Base-by-base conservation (phyloP, 1,140 invertebrate genomes). In the Drosophila athabasca region DNA sequence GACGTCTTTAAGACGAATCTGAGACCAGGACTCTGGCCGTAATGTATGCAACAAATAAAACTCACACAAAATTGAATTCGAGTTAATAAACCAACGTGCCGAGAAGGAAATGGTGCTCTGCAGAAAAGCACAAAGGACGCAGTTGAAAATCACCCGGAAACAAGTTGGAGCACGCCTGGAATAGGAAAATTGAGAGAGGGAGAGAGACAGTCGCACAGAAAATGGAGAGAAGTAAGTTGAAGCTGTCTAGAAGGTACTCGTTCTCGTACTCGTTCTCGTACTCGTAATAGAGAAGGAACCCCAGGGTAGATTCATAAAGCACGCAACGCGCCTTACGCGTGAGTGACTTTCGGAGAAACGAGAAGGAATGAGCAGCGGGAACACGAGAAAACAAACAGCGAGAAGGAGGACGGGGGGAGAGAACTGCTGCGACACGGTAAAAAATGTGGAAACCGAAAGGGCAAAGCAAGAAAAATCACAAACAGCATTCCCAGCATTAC, bases 21-120 rank as follows among this genome's bases (percentile, higher is more conserved):
- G n/a, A 52, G 6, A 19, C 35, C 13, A 4, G 39, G 43, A 48
- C 57, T 58, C 68, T 68, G 62, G 46, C 53, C 51, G 19, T 85
- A 87, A 78, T 85, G 62, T 75, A 82, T 85, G 83, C 82, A 82
- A 76, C 74, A 87, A 81, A 78, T 71, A 76, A 71, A 87, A 82
- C 79, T 72, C 79, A 78, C 78, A 64, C 75, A 75, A 65, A 87
- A 87, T 87, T 87, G 83, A 87, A 88, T 87, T 87, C 79, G 82
- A 88, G 75, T 82, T 82, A 88, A 87, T 82, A 88, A 78, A 88
- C 75, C 71, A 60, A 59, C 71, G 71, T 71, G 62, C 62, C 72
- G 62, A 29, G 60, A 58, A 59, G 50, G 50, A 49, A 68, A 39
- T 66, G 65, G 24, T 26, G 24, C 24, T 26, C 29, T 52, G 43